Percentiles rank a stretch among this genome's conserved stretches.
Conservation (phyloP, 2,888 invertebrate genomes). For the Belgica antarctica region DNA sequence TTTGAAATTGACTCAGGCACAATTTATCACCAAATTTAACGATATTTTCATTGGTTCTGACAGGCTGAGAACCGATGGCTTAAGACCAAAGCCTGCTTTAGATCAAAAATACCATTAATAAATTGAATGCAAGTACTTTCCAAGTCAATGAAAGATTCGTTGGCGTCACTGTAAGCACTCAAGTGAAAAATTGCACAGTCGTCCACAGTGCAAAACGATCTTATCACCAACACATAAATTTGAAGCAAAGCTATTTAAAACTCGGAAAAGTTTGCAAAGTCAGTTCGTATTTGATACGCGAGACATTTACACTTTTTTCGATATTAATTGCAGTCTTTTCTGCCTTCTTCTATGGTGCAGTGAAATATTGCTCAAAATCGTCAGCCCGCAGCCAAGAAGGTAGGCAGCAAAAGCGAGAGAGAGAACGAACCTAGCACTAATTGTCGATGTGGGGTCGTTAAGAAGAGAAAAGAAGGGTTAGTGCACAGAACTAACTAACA, state of each 20-base stretch:
- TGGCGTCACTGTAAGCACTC: too few relatives aligned
- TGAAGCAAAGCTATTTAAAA: slow-evolving; percentile 29
- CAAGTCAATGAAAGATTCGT: too few relatives aligned
- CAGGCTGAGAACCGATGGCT: too few relatives aligned
- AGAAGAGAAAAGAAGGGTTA: background rate
- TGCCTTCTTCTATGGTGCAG: background rate
- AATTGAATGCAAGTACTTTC: too few relatives aligned
- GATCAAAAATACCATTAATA: too few relatives aligned
- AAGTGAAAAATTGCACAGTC: background rate
- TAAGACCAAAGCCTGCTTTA: too few relatives aligned
- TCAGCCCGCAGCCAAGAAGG: background rate
- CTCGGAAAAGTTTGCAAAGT: slow-evolving; percentile 9
- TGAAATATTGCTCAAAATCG: too few relatives aligned
- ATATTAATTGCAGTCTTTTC: slow-evolving; percentile 21
- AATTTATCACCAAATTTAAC: too few relatives aligned
- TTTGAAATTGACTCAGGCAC: too few relatives aligned
- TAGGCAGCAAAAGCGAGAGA: background rate
- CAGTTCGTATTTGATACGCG: background rate
- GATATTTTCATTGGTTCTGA: too few relatives aligned
- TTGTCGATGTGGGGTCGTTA: background rate
- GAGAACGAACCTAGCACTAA: slow-evolving; percentile 28
- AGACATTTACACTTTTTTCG: background rate
- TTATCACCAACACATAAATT: slow-evolving; percentile 38
- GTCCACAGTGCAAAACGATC: slow-evolving; percentile 26
- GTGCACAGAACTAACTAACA: background rate